phyloP scores from a whole-genome alignment of 2,888 invertebrate genomes.

The Limenitis camilla region DNA sequence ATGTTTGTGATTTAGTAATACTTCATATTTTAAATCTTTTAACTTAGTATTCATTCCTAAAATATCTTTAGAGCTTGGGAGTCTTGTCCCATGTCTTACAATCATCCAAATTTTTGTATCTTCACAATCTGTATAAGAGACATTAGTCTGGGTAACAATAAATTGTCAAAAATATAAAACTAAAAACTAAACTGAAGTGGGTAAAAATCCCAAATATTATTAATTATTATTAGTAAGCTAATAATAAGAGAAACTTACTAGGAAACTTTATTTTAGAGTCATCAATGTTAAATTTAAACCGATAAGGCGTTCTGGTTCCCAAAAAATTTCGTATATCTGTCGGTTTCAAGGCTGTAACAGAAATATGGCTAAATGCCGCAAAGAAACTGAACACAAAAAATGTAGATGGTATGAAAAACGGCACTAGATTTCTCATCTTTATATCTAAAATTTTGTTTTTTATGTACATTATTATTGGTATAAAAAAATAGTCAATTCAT shows the following conservation, averaged over 20 bases:
- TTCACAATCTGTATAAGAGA: constrained; percentile 73
- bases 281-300: constrained; percentile 78
- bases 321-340: constrained; percentile 61
- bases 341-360: constrained; percentile 19
- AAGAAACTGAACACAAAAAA: constrained; percentile 3
- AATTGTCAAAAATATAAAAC: not conserved
- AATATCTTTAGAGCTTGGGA: constrained; percentile 77
- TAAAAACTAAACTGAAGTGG: not conserved
- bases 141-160: not conserved
- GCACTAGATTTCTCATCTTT: constrained; percentile 14
- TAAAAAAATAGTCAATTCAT: too few relatives aligned
- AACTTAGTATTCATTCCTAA: constrained; percentile 68
- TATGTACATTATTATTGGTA: too few relatives aligned
- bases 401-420: not conserved
- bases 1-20: constrained; percentile 63
- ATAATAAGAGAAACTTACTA: constrained; percentile 58
- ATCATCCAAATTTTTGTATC: constrained; percentile 83
- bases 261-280: constrained; percentile 73
- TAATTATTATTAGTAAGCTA: not conserved
- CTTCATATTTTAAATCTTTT: constrained; percentile 66
- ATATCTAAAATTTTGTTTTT: not conserved
- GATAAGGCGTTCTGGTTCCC: constrained; percentile 83
- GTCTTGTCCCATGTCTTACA: constrained; percentile 85
- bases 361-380: constrained; percentile 5
- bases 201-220: too few relatives aligned